Evolutionary conservation across 2,888 invertebrate genomes (phyloP).

Genomic region (Drosophila phalerata): DNA sequence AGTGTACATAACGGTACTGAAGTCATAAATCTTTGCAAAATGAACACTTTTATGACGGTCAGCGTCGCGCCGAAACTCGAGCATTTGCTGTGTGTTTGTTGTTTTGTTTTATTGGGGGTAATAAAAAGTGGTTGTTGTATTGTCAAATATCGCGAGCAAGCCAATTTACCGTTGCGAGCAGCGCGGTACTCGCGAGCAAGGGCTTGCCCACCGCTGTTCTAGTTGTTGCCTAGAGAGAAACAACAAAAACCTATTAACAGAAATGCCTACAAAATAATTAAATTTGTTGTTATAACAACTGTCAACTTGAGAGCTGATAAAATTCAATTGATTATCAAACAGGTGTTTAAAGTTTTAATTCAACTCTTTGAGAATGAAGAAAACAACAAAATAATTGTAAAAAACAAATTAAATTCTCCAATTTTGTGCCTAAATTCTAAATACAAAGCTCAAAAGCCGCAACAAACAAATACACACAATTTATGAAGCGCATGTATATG

Average conservation of each 20-base stretch:
- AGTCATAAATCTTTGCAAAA: too few species aligned
- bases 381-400: constrained; percentile 10
- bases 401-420: constrained; percentile 17
- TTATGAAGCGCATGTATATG: constrained; percentile 9
- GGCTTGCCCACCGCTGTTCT: too few species aligned
- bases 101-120: too few species aligned
- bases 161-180: too few species aligned
- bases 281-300: constrained; percentile 25
- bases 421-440: constrained; percentile 11
- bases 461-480: constrained; percentile 23
- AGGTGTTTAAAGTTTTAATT: constrained; percentile 48
- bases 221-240: constrained; percentile 18
- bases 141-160: too few species aligned
- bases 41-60: too few species aligned
- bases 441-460: constrained; percentile 23
- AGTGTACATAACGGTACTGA: too few species aligned
- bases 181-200: too few species aligned
- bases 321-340: constrained; percentile 36
- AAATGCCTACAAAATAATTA: constrained; percentile 5
- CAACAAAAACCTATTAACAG: constrained; percentile 14
- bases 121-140: too few species aligned
- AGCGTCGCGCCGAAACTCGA: too few species aligned
- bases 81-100: too few species aligned
- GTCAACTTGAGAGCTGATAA: constrained; percentile 34
- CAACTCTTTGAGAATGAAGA: neutral